Percentiles rank a stretch among this genome's conserved stretches.
phyloP scores from a whole-genome alignment of 2,113 vertebrate species.

The Ochotona princeps region DNA sequence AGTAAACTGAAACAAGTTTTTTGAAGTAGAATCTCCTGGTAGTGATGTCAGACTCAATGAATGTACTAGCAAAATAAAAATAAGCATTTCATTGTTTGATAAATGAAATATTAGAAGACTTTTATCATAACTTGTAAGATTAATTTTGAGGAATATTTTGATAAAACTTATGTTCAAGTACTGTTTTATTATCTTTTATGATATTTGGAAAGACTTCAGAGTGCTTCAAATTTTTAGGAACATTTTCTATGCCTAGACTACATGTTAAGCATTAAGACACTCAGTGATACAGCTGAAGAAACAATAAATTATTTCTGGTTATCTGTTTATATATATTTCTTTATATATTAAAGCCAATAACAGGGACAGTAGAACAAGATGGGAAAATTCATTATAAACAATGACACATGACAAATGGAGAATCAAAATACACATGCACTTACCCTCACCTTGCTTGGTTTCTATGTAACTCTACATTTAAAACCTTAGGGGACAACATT shows the following conservation, averaged over 20 bases:
- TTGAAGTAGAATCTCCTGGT: constrained; percentile 24
- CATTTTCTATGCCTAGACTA: background rate
- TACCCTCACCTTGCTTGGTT: background rate
- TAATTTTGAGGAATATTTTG: constrained; percentile 46
- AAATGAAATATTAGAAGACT: constrained; percentile 14
- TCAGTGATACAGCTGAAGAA: background rate
- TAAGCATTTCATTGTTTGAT: background rate
- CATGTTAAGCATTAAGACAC: background rate
- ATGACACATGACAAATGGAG: background rate
- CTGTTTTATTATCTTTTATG: background rate
- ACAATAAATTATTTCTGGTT: constrained; percentile 3
- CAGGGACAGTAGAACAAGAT: background rate
- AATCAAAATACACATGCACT: background rate
- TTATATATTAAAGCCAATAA: background rate
- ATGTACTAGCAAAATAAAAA: constrained; percentile 40
- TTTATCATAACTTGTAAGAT: constrained; percentile 7
- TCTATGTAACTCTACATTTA: background rate
- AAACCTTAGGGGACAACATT: background rate
- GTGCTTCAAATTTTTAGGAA: background rate
- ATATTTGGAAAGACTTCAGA: constrained; percentile 13
- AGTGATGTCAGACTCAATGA: constrained; percentile 47
- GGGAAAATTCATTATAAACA: background rate
- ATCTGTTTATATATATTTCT: background rate
- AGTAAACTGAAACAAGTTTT: constrained; percentile 27
- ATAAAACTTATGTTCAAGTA: background rate